phyloP scores from a whole-genome alignment of 2,888 invertebrate species.

The Actias luna region DNA sequence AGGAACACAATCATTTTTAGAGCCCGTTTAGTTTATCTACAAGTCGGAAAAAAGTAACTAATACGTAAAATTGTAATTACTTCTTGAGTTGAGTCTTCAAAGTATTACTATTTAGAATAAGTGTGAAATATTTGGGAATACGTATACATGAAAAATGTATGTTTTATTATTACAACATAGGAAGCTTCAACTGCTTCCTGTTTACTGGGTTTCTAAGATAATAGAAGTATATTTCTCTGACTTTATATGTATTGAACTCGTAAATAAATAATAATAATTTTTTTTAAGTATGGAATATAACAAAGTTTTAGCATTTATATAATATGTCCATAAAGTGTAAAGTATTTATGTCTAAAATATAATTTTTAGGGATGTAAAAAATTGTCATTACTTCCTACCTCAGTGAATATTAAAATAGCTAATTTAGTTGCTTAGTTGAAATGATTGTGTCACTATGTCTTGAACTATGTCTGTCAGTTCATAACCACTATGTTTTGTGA shows the following conservation, averaged over 20 bases:
- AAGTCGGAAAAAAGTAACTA: background rate
- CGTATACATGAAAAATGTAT: background rate
- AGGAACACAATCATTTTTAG: constrained; percentile 46
- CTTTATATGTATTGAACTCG: background rate
- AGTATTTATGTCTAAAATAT: background rate
- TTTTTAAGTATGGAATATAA: background rate
- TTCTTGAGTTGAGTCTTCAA: background rate
- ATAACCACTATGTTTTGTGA: background rate
- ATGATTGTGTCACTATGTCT: background rate
- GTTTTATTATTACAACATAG: too few relatives aligned
- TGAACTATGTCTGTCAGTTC: background rate
- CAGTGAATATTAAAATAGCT: background rate
- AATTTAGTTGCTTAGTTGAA: background rate
- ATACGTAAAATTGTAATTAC: background rate
- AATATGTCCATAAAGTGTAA: background rate
- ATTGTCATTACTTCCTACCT: background rate
- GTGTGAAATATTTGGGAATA: too few relatives aligned
- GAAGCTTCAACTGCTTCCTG: too few relatives aligned
- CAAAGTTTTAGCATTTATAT: background rate
- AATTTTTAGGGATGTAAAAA: background rate
- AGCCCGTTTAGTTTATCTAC: background rate
- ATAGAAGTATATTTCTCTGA: background rate
- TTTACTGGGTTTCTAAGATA: background rate
- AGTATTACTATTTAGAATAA: too few relatives aligned
- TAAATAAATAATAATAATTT: background rate